Conservation (phyloP, 2,797 vertebrate species). For the Lepidocolaptes lacrymiger region DNA sequence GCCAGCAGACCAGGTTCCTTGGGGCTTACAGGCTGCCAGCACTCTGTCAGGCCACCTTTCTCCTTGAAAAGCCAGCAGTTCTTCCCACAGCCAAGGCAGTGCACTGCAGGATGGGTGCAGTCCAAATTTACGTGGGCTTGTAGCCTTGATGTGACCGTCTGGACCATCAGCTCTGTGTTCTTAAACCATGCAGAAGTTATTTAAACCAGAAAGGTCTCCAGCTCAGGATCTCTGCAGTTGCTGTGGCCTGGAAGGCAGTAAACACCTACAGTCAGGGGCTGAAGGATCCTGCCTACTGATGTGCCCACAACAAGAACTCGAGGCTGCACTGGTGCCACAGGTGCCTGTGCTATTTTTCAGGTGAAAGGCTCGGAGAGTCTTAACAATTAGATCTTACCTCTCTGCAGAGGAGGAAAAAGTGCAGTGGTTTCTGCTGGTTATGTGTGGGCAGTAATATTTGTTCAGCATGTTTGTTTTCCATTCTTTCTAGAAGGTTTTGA, state of each 20-base stretch:
- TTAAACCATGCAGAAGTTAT: background rate
- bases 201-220: background rate
- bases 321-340: background rate
- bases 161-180: background rate
- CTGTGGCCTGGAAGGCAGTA: background rate
- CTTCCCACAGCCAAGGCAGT: background rate
- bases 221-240: background rate
- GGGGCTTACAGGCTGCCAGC: no score
- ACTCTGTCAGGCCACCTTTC: background rate
- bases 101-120: accelerated
- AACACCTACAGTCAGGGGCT: background rate
- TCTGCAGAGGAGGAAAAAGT: background rate
- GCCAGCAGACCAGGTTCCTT: background rate
- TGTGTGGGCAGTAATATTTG: background rate
- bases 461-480: conserved; percentile 24
- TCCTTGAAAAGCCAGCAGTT: background rate
- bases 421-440: background rate
- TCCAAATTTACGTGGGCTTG: background rate
- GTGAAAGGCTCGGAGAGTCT: background rate
- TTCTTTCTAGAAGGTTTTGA: conserved; percentile 14
- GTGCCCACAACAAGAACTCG: background rate
- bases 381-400: background rate
- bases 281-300: background rate
- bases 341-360: background rate
- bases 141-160: background rate